A percentile compares a stretch with the other conserved stretches of the same genome.
These are phyloP conservation scores for Agonum fuliginosum DNA, from an alignment of 2,888 invertebrate species.

Conservation along the genomic window DNA sequence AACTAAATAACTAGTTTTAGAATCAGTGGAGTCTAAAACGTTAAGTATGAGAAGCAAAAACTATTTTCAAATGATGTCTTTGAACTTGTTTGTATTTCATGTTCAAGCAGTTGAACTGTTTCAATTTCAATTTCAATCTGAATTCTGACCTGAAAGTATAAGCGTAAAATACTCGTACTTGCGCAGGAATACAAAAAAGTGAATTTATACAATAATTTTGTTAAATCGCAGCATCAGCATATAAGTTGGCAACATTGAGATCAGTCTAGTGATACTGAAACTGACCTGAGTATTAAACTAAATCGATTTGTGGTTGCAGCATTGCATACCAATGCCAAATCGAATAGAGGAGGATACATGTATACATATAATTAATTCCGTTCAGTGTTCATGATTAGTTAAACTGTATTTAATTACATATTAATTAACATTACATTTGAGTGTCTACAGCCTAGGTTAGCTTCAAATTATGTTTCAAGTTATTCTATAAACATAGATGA, in stretches of 20 bases:
- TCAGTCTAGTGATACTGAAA: neutral
- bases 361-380: neutral
- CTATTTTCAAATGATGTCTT: no score
- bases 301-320: no score
- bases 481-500: neutral
- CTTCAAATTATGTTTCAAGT: neutral
- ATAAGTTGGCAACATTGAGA: neutral
- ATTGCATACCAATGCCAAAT: no score
- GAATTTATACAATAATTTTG: neutral
- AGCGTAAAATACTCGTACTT: neutral
- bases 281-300: neutral
- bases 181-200: neutral
- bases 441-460: neutral
- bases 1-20: no score
- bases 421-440: constrained; percentile 20
- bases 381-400: constrained; percentile 3
- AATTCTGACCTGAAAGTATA: no score
- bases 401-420: neutral
- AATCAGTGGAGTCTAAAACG: no score
- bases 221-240: neutral
- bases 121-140: no score
- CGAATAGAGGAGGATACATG: neutral
- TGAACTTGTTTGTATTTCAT: neutral
- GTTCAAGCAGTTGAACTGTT: neutral
- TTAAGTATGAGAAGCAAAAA: no score